phyloP scores from a whole-genome alignment of 2,113 vertebrate species.

The Rhinoptilus africanus region DNA sequence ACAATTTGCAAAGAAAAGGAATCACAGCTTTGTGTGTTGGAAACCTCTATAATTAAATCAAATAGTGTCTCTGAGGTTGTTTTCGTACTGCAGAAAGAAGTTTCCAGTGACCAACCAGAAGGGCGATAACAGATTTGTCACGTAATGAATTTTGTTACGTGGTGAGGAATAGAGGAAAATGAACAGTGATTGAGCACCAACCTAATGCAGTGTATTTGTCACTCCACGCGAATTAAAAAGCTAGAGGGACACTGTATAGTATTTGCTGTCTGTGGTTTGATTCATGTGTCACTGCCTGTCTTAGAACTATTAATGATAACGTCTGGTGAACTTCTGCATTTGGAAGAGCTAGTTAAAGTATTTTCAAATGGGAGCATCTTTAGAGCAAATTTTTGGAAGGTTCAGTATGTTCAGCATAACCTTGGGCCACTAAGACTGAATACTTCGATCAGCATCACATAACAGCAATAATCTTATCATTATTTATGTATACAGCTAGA shows the following conservation, averaged over 20 bases:
- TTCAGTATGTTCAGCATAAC: neutral
- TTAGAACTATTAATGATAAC: constrained; percentile 2
- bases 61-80: neutral
- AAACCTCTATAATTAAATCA: neutral
- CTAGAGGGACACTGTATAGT: neutral
- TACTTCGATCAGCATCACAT: neutral
- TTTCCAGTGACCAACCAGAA: neutral
- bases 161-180: neutral
- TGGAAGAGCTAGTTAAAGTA: neutral
- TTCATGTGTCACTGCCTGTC: neutral
- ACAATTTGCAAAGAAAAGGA: neutral
- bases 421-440: neutral
- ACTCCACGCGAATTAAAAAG: constrained; percentile 43
- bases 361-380: neutral
- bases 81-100: neutral
- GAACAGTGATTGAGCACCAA: constrained; percentile 50
- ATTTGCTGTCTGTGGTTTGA: constrained; percentile 36
- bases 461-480: neutral
- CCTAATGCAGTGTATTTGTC: constrained; percentile 50
- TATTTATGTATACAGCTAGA: constrained; percentile 27
- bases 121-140: neutral
- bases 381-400: neutral
- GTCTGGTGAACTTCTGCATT: constrained; percentile 1
- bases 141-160: constrained; percentile 2
- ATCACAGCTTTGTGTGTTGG: neutral